phyloP scores from a whole-genome alignment of 2,888 invertebrate genomes.

The Polia nebulosa region DNA sequence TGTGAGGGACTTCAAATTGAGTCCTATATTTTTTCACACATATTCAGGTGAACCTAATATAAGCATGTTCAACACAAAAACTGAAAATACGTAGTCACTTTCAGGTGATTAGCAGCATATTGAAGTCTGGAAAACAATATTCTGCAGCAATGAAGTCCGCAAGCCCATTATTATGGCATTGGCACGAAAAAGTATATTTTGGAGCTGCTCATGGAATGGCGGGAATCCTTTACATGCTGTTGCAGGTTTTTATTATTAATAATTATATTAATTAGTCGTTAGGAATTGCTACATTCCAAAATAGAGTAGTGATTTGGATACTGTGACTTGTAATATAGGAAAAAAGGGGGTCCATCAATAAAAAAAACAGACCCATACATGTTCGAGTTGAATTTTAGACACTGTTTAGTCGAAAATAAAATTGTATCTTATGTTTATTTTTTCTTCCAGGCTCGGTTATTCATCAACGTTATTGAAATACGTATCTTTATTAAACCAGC shows the following conservation, averaged over 20 bases:
- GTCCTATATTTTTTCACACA: not conserved
- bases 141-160: constrained; percentile 89
- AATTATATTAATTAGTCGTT: not conserved
- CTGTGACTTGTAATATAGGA: not conserved
- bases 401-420: not conserved
- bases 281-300: constrained; percentile 1
- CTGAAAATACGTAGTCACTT: constrained; percentile 40
- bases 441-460: constrained; percentile 88
- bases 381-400: not conserved
- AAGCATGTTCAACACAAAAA: not conserved
- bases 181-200: constrained; percentile 96
- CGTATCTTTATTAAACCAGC: constrained; percentile 92
- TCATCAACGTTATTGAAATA: constrained; percentile 91
- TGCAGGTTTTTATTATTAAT: constrained; percentile 91
- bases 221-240: constrained; percentile 95
- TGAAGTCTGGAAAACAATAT: constrained; percentile 92
- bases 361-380: not conserved
- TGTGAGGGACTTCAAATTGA: not conserved
- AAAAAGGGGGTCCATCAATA: not conserved
- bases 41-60: not conserved
- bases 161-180: constrained; percentile 95
- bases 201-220: constrained; percentile 97
- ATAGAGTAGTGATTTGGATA: not conserved
- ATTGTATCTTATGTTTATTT: not conserved
- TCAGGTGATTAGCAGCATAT: constrained; percentile 92